Conservation (phyloP, 2,113 vertebrate species). For the Erythrocercus mccallii region DNA sequence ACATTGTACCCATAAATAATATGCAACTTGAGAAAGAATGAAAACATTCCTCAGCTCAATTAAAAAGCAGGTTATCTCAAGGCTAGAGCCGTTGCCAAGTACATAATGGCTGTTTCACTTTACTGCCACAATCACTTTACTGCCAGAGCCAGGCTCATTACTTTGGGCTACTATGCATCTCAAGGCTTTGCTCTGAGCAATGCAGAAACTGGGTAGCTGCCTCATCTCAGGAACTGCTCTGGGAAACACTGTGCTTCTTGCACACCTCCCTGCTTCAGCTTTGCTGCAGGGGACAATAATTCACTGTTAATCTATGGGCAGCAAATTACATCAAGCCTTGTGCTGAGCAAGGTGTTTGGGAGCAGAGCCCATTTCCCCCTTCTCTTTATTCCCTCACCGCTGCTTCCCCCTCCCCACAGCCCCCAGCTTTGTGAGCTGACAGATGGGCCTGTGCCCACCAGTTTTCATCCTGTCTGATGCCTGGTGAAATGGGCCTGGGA, state of each 20-base stretch:
- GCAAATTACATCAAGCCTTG: neutral
- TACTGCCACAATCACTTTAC: conserved; percentile 51
- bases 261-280: neutral
- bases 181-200: neutral
- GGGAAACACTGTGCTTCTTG: neutral
- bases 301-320: neutral
- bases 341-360: conserved; percentile 1
- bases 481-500: neutral
- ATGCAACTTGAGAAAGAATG: conserved; percentile 46
- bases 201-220: neutral
- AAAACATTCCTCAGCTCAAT: conserved; percentile 62
- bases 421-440: neutral
- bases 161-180: conserved; percentile 1
- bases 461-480: rapidly evolving
- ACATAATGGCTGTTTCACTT: conserved; percentile 55
- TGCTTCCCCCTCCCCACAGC: neutral
- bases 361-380: neutral
- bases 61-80: conserved; percentile 64
- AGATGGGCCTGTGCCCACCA: neutral
- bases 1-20: conserved; percentile 58
- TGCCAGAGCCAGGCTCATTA: conserved; percentile 38
- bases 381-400: neutral
- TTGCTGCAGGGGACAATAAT: conserved; percentile 2
- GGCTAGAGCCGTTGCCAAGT: conserved; percentile 39
- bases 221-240: neutral